Evolutionary conservation across 1,140 invertebrate genomes (phyloP).

Genomic region (Tetraneura akinire): DNA sequence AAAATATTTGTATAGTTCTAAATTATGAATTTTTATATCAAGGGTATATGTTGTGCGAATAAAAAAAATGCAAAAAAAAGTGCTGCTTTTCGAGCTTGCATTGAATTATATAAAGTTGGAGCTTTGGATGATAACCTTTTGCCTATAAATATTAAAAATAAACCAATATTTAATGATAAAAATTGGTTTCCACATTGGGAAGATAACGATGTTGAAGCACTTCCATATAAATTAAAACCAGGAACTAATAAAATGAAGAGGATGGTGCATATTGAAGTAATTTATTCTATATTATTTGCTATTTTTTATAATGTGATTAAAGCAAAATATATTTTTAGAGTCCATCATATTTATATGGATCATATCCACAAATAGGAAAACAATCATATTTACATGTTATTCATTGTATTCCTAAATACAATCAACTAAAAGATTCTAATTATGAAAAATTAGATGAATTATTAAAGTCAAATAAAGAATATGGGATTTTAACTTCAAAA

Average conservation of each 20-base stretch:
- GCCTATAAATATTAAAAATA: constrained; percentile 63
- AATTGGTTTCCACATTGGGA: constrained; percentile 63
- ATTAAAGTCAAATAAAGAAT: constrained; percentile 29
- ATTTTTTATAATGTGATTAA: neutral
- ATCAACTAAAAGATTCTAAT: constrained; percentile 31
- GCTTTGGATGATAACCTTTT: constrained; percentile 80
- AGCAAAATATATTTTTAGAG: neutral
- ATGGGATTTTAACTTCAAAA: constrained; percentile 48
- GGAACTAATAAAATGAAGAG: constrained; percentile 74
- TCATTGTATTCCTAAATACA: constrained; percentile 55
- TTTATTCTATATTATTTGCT: constrained; percentile 54
- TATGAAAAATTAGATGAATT: constrained; percentile 35
- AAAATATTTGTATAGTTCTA: neutral
- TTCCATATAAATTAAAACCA: constrained; percentile 59
- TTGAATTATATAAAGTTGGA: constrained; percentile 68
- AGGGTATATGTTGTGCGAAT: constrained; percentile 67
- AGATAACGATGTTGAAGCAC: constrained; percentile 58
- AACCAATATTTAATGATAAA: constrained; percentile 54
- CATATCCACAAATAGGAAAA: constrained; percentile 43
- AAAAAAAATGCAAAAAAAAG: constrained; percentile 74
- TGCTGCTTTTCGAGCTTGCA: constrained; percentile 77
- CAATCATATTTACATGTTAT: constrained; percentile 57
- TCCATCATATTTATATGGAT: constrained; percentile 13
- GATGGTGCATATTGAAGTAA: constrained; percentile 70
- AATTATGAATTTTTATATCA: constrained; percentile 54